phyloP scores from a whole-genome alignment of 2,113 vertebrate genomes.

The Chamaea fasciata region DNA sequence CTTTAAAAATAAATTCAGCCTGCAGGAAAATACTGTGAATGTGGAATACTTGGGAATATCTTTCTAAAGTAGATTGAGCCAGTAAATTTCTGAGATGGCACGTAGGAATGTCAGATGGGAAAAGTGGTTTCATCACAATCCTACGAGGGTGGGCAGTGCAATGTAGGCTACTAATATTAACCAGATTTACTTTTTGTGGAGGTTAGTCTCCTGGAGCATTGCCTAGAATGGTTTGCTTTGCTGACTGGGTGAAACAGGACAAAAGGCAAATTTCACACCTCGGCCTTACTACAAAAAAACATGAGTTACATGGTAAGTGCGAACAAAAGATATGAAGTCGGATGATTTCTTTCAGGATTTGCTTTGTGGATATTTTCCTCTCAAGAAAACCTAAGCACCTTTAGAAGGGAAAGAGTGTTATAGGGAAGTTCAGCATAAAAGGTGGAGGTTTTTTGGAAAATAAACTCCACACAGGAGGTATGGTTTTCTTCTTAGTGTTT shows the following conservation, averaged over 20 bases:
- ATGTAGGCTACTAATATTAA: background rate
- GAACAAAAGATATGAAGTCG: background rate
- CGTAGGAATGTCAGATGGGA: background rate
- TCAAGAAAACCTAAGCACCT: background rate
- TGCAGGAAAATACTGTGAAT: background rate
- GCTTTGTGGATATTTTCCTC: background rate
- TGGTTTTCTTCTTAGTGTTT: background rate
- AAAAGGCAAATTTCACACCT: slow-evolving; percentile 16
- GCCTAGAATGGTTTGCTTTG: background rate
- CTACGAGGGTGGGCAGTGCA: background rate
- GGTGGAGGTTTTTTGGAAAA: background rate
- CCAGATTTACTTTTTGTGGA: background rate
- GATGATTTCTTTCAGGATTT: background rate
- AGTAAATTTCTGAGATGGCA: slow-evolving; percentile 8
- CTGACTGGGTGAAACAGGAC: background rate
- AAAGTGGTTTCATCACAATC: background rate
- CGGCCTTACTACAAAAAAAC: background rate
- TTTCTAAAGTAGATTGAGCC: background rate
- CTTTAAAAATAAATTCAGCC: slow-evolving; percentile 30
- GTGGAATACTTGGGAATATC: background rate
- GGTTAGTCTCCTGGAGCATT: background rate
- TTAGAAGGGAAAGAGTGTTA: background rate
- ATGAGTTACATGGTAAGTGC: background rate
- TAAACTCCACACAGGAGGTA: background rate
- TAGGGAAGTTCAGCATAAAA: background rate